A percentile compares a stretch with the other conserved stretches of the same genome.
These are phyloP conservation scores for Luperina nickerlii DNA, from an alignment of 2,888 invertebrate genomes.

Conservation along the genomic window DNA sequence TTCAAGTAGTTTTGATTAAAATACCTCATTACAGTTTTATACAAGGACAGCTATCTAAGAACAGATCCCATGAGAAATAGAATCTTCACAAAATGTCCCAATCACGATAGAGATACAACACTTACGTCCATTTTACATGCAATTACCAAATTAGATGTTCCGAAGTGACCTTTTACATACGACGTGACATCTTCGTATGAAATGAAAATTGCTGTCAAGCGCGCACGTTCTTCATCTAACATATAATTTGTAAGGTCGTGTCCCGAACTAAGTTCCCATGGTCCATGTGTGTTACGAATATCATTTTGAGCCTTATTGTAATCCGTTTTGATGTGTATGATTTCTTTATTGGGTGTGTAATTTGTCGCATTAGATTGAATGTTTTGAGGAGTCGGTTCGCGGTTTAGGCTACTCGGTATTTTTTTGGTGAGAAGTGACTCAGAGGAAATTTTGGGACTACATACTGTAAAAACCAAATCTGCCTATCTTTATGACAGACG, in stretches of 20 bases:
- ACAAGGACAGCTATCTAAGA: background rate
- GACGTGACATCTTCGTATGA: constrained; percentile 68
- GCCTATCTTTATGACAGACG: background rate
- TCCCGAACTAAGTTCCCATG: constrained; percentile 74
- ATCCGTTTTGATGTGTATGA: constrained; percentile 59
- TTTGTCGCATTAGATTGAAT: constrained; percentile 56
- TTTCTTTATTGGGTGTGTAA: constrained; percentile 67
- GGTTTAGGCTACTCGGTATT: constrained; percentile 19
- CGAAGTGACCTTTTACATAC: constrained; percentile 71
- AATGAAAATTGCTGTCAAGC: constrained; percentile 72
- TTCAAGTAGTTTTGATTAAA: background rate
- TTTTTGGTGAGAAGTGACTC: constrained; percentile 14
- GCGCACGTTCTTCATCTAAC: constrained; percentile 80
- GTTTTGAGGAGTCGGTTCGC: constrained; percentile 27
- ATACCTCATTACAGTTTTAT: background rate
- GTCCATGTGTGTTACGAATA: constrained; percentile 56
- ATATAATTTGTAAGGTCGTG: constrained; percentile 79
- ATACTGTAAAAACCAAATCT: background rate
- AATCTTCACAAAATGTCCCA: constrained; percentile 18
- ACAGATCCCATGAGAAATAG: constrained; percentile 31
- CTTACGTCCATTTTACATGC: constrained; percentile 60
- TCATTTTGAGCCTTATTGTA: constrained; percentile 57
- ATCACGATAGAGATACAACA: constrained; percentile 53
- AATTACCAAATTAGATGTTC: constrained; percentile 72
- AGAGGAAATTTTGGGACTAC: background rate